Percentiles rank a stretch among this genome's conserved stretches.
phyloP scores from a whole-genome alignment of 2,797 vertebrate species.

The Fundulus diaphanus region DNA sequence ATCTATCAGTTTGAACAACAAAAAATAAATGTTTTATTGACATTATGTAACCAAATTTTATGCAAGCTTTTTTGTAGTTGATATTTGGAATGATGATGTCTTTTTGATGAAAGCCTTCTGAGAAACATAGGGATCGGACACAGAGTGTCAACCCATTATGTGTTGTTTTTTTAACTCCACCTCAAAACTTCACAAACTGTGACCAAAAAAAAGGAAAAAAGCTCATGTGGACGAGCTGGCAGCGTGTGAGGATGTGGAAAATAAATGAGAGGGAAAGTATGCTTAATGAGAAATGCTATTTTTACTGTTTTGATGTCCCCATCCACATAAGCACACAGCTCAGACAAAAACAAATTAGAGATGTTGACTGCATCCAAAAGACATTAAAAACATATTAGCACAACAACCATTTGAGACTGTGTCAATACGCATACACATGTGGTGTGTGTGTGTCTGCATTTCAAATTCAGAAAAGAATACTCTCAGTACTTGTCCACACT shows the following conservation, averaged over 20 bases:
- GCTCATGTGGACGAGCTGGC: constrained; percentile 77
- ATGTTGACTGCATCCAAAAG: constrained; percentile 82
- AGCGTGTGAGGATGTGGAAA: constrained; percentile 77
- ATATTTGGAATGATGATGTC: constrained; percentile 43
- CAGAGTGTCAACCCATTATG: constrained; percentile 64
- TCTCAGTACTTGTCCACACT: constrained; percentile 60
- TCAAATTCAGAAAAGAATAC: constrained; percentile 61
- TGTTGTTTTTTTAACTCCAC: constrained; percentile 67
- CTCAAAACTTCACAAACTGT: constrained; percentile 77
- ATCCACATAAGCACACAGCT: constrained; percentile 84
- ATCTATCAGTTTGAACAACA: constrained; percentile 36
- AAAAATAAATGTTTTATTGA: constrained; percentile 36
- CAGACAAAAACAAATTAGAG: constrained; percentile 87
- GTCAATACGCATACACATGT: constrained; percentile 63
- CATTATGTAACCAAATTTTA: constrained; percentile 46
- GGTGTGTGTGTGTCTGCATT: constrained; percentile 38
- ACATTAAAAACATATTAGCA: constrained; percentile 89
- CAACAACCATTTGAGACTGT: constrained; percentile 78
- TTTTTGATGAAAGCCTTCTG: constrained; percentile 53
- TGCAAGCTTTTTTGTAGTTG: constrained; percentile 35
- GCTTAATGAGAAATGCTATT: constrained; percentile 87
- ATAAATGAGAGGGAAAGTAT: constrained; percentile 85
- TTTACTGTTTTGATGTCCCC: constrained; percentile 84
- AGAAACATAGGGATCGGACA: constrained; percentile 49
- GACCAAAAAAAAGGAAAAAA: constrained; percentile 72